Conservation (phyloP, 2,113 vertebrate species). For the Aphelocoma coerulescens region DNA sequence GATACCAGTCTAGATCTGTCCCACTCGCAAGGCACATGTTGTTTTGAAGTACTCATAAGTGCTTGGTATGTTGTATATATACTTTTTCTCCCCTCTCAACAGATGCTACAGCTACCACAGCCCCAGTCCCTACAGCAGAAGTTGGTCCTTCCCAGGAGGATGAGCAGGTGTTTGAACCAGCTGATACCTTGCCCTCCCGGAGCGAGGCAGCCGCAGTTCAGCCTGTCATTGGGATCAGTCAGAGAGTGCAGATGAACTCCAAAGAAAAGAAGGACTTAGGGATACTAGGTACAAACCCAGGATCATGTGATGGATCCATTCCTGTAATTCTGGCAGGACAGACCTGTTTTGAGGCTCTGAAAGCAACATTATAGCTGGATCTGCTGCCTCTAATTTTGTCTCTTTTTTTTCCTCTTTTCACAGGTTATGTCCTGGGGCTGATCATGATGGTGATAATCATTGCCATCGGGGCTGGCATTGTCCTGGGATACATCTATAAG, state of each 20-base stretch:
- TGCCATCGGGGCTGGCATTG: constrained; percentile 83
- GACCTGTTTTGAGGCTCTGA: not conserved
- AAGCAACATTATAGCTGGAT: not conserved
- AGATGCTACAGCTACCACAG: constrained; percentile 2
- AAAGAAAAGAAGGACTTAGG: constrained; percentile 92
- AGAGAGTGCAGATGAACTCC: constrained; percentile 81
- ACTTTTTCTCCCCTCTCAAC: not conserved
- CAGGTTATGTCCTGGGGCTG: constrained; percentile 87
- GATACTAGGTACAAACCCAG: constrained; percentile 74
- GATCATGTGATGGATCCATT: not conserved
- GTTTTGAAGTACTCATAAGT: not conserved
- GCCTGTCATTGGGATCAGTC: constrained; percentile 85
- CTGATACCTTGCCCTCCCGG: constrained; percentile 56
- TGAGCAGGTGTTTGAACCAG: constrained; percentile 57
- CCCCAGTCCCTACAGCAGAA: not conserved
- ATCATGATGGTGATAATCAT: constrained; percentile 92
- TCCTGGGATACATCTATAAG: constrained; percentile 91
- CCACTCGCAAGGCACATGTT: not conserved
- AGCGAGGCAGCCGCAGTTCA: constrained; percentile 77
- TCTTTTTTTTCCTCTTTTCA: not conserved
- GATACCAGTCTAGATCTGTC: not conserved
- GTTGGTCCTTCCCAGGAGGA: not conserved
- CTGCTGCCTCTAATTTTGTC: not conserved
- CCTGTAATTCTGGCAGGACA: not conserved
- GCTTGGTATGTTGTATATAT: not conserved